Base-by-base conservation (phyloP, 2,113 vertebrate genomes). In the Cinclus mexicanus region DNA sequence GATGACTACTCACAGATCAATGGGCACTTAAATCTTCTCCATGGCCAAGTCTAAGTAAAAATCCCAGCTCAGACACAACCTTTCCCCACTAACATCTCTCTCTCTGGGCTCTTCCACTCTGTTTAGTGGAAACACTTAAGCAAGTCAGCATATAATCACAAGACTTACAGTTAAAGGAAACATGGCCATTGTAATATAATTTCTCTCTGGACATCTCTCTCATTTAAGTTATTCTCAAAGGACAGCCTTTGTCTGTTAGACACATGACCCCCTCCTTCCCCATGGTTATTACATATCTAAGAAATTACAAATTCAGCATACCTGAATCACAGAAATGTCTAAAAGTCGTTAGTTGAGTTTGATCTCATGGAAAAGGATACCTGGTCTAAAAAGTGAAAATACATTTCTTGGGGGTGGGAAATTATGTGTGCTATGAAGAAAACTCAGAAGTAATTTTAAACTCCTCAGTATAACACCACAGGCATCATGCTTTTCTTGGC, bases 181-280 rank as follows among this genome's bases (percentile, higher is more conserved):
- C 15, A 59, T 7, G 19, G 31, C 11, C 44, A 79, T 20, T 23
- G 9, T 20, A 70, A 70, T 18, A 29, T 9, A 29, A 59, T 75
- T 82, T 68, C 17, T 37, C 17, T 67, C 22, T 11, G 17, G 16
- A 26, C 2, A 7, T n/a, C 10, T 55, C 33, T 84, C 55, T 16
- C 12, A 87, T 25, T 64, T 47, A 55, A 61, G 18, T 55, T 92
- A 56, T 47, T 85, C n/a, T 72, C 55, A 57, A 59, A 39, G 3
- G 16, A 83, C 2, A 64, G 8, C 5, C 35, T 49, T 92, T 53
- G 4, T 13, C 33, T 70, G 10, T 75, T 59, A 84, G 17, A 82
- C 0, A 7, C 5, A 6, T 2, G 4, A 2, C 8, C 6, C 3
- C 0, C 7, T 8, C 21, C 2, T 6, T 13, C 10, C 6, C 18